phyloP scores from a whole-genome alignment of 1,140 invertebrate species.

The Danaus melanippus region DNA sequence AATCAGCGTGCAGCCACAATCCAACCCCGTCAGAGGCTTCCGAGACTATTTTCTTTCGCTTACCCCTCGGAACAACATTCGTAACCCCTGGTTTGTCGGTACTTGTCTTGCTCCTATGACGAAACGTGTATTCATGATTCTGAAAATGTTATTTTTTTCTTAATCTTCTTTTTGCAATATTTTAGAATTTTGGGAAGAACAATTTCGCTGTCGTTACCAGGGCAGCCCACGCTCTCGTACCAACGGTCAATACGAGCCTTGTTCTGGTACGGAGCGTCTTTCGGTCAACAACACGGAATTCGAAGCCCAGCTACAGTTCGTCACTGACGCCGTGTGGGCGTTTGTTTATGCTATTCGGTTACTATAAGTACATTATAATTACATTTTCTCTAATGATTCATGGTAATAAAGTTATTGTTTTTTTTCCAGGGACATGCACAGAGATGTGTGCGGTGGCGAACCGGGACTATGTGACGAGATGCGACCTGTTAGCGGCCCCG shows the following conservation, averaged over 20 bases:
- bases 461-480: conserved; percentile 88
- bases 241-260: conserved; percentile 80
- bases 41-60: conserved; percentile 90
- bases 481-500: conserved; percentile 89
- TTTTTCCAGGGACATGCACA: conserved; percentile 84
- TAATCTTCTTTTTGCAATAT: background rate
- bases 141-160: background rate
- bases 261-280: conserved; percentile 81
- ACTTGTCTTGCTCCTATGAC: conserved; percentile 18
- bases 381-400: background rate
- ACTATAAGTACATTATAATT: background rate
- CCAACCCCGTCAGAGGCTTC: conserved; percentile 90
- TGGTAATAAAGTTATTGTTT: conserved; percentile 3
- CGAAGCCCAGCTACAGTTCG: conserved; percentile 93
- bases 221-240: conserved; percentile 84
- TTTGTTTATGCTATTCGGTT: conserved; percentile 90
- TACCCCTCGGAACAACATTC: conserved; percentile 87
- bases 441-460: conserved; percentile 79
- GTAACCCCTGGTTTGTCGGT: conserved; percentile 96
- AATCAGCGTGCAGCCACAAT: conserved; percentile 90
- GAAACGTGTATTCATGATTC: no score
- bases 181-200: conserved; percentile 94
- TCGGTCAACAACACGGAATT: conserved; percentile 83
- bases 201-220: conserved; percentile 87
- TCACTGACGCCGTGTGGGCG: conserved; percentile 93